Conservation (phyloP, 2,113 vertebrate species). For the Megaleporinus macrocephalus region DNA sequence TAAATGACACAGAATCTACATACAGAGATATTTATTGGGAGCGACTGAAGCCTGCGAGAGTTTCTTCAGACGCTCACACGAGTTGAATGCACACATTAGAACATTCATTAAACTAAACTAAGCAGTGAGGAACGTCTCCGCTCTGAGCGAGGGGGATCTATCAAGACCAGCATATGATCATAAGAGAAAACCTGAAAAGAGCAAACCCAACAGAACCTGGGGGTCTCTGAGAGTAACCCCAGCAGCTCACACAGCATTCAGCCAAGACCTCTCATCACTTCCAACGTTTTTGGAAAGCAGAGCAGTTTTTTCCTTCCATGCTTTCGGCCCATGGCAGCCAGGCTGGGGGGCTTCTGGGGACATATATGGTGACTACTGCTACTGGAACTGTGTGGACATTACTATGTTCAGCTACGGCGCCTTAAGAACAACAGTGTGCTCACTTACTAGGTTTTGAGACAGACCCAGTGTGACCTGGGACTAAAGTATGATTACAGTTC, state of each 20-base stretch:
- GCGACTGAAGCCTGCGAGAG: too few relatives aligned
- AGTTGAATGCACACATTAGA: constrained; percentile 16
- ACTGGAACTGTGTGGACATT: not conserved
- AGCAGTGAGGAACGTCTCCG: not conserved
- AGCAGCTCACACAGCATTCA: not conserved
- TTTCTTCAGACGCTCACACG: not conserved
- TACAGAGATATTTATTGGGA: too few relatives aligned
- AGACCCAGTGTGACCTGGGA: too few relatives aligned
- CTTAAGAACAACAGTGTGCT: not conserved
- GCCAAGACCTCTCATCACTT: not conserved
- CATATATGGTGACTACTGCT: not conserved
- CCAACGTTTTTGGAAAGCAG: not conserved
- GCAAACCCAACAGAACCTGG: not conserved
- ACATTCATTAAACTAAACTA: not conserved
- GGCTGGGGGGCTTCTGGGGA: not conserved
- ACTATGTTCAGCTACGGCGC: not conserved
- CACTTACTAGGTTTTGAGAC: too few relatives aligned
- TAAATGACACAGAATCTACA: not conserved
- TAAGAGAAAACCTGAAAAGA: not conserved
- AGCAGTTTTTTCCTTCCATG: too few relatives aligned
- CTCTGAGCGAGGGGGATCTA: too few relatives aligned
- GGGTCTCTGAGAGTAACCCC: too few relatives aligned
- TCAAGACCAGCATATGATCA: too few relatives aligned
- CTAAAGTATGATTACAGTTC: too few relatives aligned
- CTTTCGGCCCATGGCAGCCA: not conserved